Evolutionary conservation across 2,113 vertebrate genomes (phyloP), one percentile per base, ranked within the genome.

Genomic region (Scomber japonicus): DNA sequence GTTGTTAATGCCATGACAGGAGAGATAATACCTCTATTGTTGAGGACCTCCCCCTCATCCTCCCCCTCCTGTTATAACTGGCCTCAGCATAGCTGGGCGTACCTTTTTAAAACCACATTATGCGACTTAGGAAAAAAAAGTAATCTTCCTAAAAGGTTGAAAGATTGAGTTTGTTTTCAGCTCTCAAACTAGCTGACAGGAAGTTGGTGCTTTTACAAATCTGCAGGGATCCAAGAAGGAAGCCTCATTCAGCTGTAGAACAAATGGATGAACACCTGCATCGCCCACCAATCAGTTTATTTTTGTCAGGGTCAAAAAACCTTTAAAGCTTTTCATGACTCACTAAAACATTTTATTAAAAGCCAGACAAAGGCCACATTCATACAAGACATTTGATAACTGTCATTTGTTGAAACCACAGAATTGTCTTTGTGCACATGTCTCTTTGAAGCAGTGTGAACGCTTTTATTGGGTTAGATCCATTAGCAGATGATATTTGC

Each of bases 11-110:
- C 88, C 89, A 75, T 86, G 88, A 89, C 91, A 86, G 91, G 81
- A 89, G n/a, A 88, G 91, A 92, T 93, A 93, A 94, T 90, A 85
- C 87, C 81, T 75, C 89, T 69, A 90, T 92, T 93, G 93, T 94
- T 89, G 81, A 63, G 72, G 74, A 81, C 63, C 71, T n/a, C 76
- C 83, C 71, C 27, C 62, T 2, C 2, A 17, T 46, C 49, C 71
- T 56, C 73, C 66, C 68, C 63, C 68, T 30, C 83, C 77, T 46
- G 62, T 66, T 71, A 24, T 9, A 53, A 48, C 63, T 49, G 53
- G 72, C 65, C 59, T 79, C 72, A 56, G 80, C 85, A 21, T 60
- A 48, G 53, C 77, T 70, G 65, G 70, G 64, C 71, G 19, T 71
- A 77, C 62, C 72, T 70, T 91, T 73, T 74, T 59, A 61, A 88